Base-by-base conservation (phyloP, 2,888 invertebrate species). In the Thalpophila matura region DNA sequence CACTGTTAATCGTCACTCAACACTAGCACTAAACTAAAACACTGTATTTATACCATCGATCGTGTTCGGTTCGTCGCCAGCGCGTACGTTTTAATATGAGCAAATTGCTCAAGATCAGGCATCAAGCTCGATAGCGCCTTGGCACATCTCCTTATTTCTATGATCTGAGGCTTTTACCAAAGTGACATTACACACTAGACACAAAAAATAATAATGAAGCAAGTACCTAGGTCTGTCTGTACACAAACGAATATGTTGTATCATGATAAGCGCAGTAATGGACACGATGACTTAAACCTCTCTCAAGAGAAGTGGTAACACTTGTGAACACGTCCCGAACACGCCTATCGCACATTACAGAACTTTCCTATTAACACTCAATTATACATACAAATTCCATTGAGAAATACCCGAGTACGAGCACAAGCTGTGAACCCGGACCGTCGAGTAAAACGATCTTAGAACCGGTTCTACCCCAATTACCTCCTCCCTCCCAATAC, bases 381-480 rank as follows among this genome's bases (percentile, higher is more conserved):
- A 72, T 75, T 72, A 72, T 55, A 75, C 65, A 58, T 58, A 64
- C 72, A 58, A 75, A 72, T 72, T 76, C 76, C 72, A 76, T 72
- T 72, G 57, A 72, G 40, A 55, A 63, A 76, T 72, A 60, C 55
- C 38, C 47, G 51, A 47, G 74, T 60, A 60, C 38, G 27, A 22
- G 33, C 65, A 20, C 71, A 38, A 35, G 46, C 56, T 70, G 26
- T 37, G 66, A 62, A 70, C 77, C 77, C 57, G 58, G 61, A 24
- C 56, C 42, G 45, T 45, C 60, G 68, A 65, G 65, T 69, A 51
- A 61, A 60, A 62, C 56, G 54, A 59, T 53, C 54, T 55, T 24
- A 40, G 67, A 88, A 90, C 90, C 88, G 89, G 90, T 91, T 86
- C 68, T 73, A 80, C 77, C 85, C 89, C 91, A 90, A 91, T 90